Percentiles rank a stretch among this genome's conserved stretches.
Conservation (phyloP, 2,113 vertebrate genomes). For the Myxocyprinus asiaticus region DNA sequence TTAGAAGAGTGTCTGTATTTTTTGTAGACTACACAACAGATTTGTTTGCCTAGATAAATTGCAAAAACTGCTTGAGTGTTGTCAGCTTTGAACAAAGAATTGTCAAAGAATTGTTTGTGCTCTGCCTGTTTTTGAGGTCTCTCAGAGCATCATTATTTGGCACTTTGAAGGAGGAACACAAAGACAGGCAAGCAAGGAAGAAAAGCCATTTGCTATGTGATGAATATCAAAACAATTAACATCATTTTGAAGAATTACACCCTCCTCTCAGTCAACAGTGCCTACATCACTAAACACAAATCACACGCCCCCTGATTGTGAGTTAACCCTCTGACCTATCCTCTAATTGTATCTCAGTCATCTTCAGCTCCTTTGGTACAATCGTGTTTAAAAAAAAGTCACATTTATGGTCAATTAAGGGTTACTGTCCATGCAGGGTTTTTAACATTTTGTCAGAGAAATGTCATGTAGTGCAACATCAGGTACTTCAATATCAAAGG, state of each 20-base stretch:
- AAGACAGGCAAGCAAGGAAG: neutral
- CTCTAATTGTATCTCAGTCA: constrained; percentile 7
- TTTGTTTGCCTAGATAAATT: neutral
- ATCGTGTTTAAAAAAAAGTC: neutral
- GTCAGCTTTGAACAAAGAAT: neutral
- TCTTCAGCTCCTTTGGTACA: neutral
- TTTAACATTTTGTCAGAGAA: constrained; percentile 10
- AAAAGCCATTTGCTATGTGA: constrained; percentile 18
- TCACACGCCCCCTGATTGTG: constrained; percentile 26
- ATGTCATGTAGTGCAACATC: constrained; percentile 44
- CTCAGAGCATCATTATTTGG: neutral
- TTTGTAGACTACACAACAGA: no score
- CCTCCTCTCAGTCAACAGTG: constrained; percentile 52
- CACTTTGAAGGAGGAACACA: neutral
- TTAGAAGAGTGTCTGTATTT: no score
- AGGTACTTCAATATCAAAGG: constrained; percentile 36
- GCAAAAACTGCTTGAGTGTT: neutral
- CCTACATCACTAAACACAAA: constrained; percentile 37
- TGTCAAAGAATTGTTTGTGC: constrained; percentile 2
- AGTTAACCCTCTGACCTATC: constrained; percentile 48
- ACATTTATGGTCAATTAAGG: constrained; percentile 18
- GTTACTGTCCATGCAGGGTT: constrained; percentile 31
- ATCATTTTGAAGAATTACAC: constrained; percentile 15
- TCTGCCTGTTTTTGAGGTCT: neutral
- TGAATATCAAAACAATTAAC: constrained; percentile 33